A percentile compares a stretch with the other conserved stretches of the same genome.
phyloP scores from a whole-genome alignment of 2,888 invertebrate species.

The Parasteatoda lunata region DNA sequence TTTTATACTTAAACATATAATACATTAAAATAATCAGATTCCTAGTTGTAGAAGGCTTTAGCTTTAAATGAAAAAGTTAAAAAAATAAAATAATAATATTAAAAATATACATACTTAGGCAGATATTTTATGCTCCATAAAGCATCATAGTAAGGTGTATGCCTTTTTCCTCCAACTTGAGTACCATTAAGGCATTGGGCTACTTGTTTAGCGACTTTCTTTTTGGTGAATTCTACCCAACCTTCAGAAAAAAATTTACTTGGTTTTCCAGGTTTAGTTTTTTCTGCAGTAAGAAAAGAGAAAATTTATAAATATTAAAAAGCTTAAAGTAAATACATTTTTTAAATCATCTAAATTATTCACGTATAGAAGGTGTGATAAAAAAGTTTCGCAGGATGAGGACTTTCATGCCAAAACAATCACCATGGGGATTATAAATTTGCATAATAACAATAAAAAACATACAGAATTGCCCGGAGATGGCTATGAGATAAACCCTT shows the following conservation, averaged over 20 bases:
- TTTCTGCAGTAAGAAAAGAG: neutral
- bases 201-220: slow-evolving; percentile 90
- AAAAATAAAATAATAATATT: neutral
- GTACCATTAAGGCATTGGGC: slow-evolving; percentile 88
- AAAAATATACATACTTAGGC: slow-evolving; percentile 78
- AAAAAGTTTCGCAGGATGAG: too few relatives aligned
- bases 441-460: too few relatives aligned
- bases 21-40: neutral
- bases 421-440: too few relatives aligned
- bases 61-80: neutral
- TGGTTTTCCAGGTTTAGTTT: slow-evolving; percentile 46
- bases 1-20: neutral
- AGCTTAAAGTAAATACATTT: too few relatives aligned
- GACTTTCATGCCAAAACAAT: too few relatives aligned
- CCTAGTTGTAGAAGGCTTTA: neutral
- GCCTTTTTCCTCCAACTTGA: slow-evolving; percentile 86
- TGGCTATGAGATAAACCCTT: too few relatives aligned
- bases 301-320: neutral
- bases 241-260: slow-evolving; percentile 84
- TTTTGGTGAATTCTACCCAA: slow-evolving; percentile 95
- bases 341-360: too few relatives aligned
- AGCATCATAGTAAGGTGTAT: slow-evolving; percentile 89
- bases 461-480: too few relatives aligned
- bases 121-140: slow-evolving; percentile 98
- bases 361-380: too few relatives aligned